Percentiles rank a stretch among this genome's conserved stretches.
Conservation (phyloP, 2,797 vertebrate species). For the Lepus townsendii region DNA sequence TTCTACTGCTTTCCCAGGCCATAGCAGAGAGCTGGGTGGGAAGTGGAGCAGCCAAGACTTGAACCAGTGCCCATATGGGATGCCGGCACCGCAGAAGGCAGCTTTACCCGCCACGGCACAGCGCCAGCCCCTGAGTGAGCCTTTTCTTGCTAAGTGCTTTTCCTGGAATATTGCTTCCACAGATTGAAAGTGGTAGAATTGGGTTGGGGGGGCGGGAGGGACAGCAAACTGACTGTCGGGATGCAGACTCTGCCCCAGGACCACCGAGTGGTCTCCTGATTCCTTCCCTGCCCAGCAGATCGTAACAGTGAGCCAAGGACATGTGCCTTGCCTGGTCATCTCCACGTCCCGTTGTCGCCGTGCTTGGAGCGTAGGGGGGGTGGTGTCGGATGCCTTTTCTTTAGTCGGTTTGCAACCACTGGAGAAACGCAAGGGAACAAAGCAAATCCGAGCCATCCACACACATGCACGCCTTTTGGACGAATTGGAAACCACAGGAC, state of each 20-base stretch:
- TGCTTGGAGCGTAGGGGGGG: background rate
- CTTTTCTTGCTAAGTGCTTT: background rate
- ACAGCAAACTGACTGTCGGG: background rate
- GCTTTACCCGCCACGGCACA: too few species aligned
- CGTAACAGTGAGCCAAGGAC: background rate
- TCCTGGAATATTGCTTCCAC: background rate
- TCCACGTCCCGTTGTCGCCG: fast-evolving
- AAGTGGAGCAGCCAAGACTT: too few species aligned
- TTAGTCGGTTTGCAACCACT: constrained; percentile 42
- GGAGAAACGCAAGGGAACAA: constrained; percentile 76
- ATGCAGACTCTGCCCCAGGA: background rate
- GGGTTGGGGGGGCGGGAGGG: background rate
- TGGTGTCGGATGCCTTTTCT: constrained; percentile 11
- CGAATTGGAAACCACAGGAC: constrained; percentile 82
- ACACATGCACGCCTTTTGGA: constrained; percentile 86
- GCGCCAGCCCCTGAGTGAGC: too few species aligned
- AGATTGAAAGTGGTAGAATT: background rate
- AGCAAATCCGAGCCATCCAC: constrained; percentile 81
- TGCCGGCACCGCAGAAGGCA: too few species aligned
- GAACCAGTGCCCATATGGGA: too few species aligned
- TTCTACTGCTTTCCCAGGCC: too few species aligned
- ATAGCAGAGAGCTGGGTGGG: too few species aligned
- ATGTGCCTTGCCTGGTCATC: background rate
- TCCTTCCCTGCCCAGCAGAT: background rate
- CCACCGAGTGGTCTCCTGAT: background rate